Percentiles rank a stretch among this genome's conserved stretches.
These are phyloP conservation scores for Cryptotis parvus DNA, from an alignment of 2,113 vertebrate species.

Conservation along the genomic window DNA sequence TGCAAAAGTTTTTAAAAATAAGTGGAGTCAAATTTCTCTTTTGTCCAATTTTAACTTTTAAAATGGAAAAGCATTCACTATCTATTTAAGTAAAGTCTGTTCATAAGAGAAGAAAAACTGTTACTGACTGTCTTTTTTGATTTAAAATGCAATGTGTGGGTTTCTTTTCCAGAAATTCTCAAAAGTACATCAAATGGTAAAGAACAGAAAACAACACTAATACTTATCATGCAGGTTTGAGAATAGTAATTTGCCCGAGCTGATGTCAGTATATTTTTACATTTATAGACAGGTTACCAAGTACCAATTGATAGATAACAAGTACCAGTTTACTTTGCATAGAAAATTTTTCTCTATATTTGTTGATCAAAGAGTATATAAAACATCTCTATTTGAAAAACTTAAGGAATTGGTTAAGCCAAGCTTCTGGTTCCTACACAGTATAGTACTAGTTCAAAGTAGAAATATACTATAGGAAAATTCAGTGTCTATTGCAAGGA, in stretches of 20 bases:
- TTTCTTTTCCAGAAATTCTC: conserved; percentile 60
- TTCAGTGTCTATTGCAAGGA: background rate
- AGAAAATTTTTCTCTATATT: conserved; percentile 50
- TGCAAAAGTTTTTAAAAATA: conserved; percentile 37
- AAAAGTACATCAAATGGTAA: conserved; percentile 55
- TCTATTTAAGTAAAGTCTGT: conserved; percentile 28
- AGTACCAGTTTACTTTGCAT: conserved; percentile 13
- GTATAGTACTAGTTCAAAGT: background rate
- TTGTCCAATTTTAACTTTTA: conserved; percentile 15
- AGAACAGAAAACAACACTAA: conserved; percentile 35
- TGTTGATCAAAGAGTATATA: background rate
- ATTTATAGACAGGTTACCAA: background rate
- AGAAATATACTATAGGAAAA: background rate
- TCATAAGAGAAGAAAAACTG: conserved; percentile 53
- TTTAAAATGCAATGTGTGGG: conserved; percentile 65
- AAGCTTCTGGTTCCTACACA: background rate
- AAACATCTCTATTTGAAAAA: background rate
- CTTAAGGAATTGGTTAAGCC: background rate
- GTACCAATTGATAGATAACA: conserved; percentile 29
- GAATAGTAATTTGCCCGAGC: conserved; percentile 51
- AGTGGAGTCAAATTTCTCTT: background rate
- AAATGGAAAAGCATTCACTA: conserved; percentile 19
- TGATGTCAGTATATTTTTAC: conserved; percentile 48
- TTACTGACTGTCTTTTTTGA: conserved; percentile 42
- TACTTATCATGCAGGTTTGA: conserved; percentile 29